Base-by-base conservation (phyloP, 2,888 invertebrate species). In the Minunthozetes semirufus region DNA sequence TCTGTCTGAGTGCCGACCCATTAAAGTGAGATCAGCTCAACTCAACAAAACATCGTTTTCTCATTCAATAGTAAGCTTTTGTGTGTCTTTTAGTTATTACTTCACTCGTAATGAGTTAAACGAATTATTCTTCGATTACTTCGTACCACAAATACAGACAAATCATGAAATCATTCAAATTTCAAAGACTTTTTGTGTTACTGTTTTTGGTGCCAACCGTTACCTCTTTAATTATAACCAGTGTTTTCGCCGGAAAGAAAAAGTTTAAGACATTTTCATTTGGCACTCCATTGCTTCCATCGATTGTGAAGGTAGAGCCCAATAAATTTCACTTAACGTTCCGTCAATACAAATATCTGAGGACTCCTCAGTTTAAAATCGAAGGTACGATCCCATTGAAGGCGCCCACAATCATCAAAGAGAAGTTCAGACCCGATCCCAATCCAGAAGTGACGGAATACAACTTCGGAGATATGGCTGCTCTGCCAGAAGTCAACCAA, bases 241-340 rank as follows among this genome's bases (percentile, higher is more conserved):
- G 73, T 66, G 76, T 77, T 19, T 73, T 68, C 22, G 77, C 76
- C 6, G 77, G 77, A 1, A 53, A 72, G n/a, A 77, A 77, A 29
- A 77, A 77, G 50, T 77, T 77, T 70, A 75, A 76, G 42, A 77
- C 74, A 2, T 71, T 38, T 56, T 76, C 75, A 13, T 70, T 77
- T 17, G 77, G 73, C 61, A 29, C 38, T 0, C 48, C 72, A 25
- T 68, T 77, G 46, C 33, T 77, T 25, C 75, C 75, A 42, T 68
- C 77, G n/a, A 22, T 77, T 42, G 73, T 72, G 8, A 63, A 73
- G n/a, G 76, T 77, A 59, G 48, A 70, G 61, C 72, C 74, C 46
- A 68, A 77, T 33, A 59, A 61, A 72, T 27, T 75, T 9, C 38
- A 48, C 19, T 38, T 75, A 11, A 46, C 73, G 13, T 76, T 72